These are phyloP conservation scores for Gonatopus flavifemur DNA, from an alignment of 1,140 invertebrate genomes.

Conservation along the genomic window DNA sequence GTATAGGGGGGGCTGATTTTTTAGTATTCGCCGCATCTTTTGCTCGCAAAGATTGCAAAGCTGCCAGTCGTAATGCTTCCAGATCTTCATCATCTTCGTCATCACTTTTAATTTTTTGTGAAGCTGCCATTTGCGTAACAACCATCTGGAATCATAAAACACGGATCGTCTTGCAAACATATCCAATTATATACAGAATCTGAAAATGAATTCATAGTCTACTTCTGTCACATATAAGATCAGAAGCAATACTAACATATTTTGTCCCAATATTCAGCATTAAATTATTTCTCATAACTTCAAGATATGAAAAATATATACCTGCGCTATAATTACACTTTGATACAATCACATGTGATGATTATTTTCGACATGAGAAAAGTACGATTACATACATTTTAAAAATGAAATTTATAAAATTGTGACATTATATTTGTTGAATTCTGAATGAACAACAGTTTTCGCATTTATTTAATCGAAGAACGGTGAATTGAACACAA, in stretches of 20 bases:
- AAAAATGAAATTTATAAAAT: too few species aligned
- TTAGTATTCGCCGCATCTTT: conserved; percentile 29
- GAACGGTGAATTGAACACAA: background rate
- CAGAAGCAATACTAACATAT: background rate
- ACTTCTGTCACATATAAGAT: background rate
- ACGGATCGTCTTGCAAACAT: background rate
- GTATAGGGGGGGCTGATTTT: conserved; percentile 10
- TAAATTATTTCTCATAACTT: background rate
- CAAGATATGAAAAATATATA: background rate
- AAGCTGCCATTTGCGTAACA: conserved; percentile 19
- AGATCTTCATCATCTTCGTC: conserved; percentile 55
- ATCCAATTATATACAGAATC: background rate
- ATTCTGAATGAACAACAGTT: too few species aligned
- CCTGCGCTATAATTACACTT: background rate
- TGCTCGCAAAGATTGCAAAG: conserved; percentile 42
- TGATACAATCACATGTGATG: too few species aligned
- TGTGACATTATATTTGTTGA: too few species aligned
- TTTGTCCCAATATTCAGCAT: background rate
- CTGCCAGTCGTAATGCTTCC: conserved; percentile 50
- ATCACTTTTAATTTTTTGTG: conserved; percentile 33
- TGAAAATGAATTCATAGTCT: background rate
- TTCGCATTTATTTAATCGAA: too few species aligned
- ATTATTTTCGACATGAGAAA: too few species aligned
- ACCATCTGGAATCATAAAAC: conserved; percentile 24
- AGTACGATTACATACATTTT: too few species aligned